phyloP scores from a whole-genome alignment of 2,888 invertebrate species.

The Heteropelma amictum region DNA sequence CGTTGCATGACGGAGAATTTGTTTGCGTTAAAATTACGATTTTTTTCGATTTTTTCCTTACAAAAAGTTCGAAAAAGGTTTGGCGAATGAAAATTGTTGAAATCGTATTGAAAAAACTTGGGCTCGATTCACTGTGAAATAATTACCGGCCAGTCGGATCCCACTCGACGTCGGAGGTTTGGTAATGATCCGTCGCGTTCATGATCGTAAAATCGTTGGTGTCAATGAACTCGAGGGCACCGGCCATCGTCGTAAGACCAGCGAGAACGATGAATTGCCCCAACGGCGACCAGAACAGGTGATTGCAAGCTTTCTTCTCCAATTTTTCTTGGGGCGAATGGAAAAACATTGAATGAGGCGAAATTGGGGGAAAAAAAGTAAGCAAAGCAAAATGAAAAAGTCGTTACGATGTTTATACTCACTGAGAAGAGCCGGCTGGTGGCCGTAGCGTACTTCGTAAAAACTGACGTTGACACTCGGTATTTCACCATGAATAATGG shows the following conservation, averaged over 20 bases:
- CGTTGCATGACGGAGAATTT: neutral
- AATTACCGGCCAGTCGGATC: conserved; percentile 95
- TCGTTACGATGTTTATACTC: conserved; percentile 78
- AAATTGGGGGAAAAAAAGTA: neutral
- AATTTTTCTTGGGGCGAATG: conserved; percentile 76
- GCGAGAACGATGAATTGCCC: conserved; percentile 98
- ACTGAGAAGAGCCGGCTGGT: conserved; percentile 92
- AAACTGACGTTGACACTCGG: conserved; percentile 93
- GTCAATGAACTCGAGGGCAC: conserved; percentile 96
- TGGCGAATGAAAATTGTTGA: neutral
- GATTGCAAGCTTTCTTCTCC: conserved; percentile 93
- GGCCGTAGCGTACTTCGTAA: conserved; percentile 94
- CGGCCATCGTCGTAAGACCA: conserved; percentile 89
- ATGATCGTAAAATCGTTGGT: conserved; percentile 97
- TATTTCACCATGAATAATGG: conserved; percentile 96
- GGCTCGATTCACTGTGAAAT: neutral
- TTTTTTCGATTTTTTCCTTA: neutral
- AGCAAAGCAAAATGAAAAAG: neutral
- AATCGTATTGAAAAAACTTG: neutral
- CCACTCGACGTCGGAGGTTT: conserved; percentile 98
- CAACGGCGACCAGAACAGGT: conserved; percentile 96
- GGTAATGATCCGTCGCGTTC: conserved; percentile 95
- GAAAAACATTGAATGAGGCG: neutral
- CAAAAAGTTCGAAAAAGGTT: neutral
- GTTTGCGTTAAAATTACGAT: neutral